phyloP scores from a whole-genome alignment of 2,888 invertebrate genomes.

The Apamea epomidion region DNA sequence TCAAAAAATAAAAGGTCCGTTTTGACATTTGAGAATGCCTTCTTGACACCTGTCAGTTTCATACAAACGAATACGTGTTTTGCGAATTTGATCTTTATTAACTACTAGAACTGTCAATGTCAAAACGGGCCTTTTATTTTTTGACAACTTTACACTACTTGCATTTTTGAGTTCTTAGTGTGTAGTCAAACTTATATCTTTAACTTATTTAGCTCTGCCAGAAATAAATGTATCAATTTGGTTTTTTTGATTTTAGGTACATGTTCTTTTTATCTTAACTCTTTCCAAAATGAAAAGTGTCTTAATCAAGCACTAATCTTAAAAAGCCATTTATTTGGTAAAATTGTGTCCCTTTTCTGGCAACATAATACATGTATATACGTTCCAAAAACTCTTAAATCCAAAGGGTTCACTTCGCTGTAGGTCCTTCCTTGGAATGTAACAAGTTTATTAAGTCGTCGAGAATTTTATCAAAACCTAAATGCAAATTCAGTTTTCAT shows the following conservation, averaged over 20 bases:
- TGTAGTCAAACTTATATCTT: constrained; percentile 31
- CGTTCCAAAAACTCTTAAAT: constrained; percentile 31
- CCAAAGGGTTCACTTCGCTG: constrained; percentile 41
- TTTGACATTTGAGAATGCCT: too few species aligned
- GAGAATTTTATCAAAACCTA: constrained; percentile 42
- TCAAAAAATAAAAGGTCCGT: too few species aligned
- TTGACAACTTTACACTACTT: neutral
- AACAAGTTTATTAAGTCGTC: constrained; percentile 53
- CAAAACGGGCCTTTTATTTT: too few species aligned
- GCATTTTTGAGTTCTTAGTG: constrained; percentile 5
- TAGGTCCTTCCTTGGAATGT: constrained; percentile 40
- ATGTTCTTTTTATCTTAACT: neutral
- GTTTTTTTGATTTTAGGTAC: neutral
- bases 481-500: constrained; percentile 50
- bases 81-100: too few species aligned
- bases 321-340: constrained; percentile 27
- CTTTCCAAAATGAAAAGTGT: constrained; percentile 18
- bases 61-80: too few species aligned
- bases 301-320: constrained; percentile 3
- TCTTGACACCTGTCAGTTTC: too few species aligned
- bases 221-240: constrained; percentile 24
- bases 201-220: constrained; percentile 13
- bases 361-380: neutral
- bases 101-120: too few species aligned
- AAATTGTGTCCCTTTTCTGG: constrained; percentile 20